Evolutionary conservation across 2,113 vertebrate genomes (phyloP).

Genomic region (Seriola rivoliana): DNA sequence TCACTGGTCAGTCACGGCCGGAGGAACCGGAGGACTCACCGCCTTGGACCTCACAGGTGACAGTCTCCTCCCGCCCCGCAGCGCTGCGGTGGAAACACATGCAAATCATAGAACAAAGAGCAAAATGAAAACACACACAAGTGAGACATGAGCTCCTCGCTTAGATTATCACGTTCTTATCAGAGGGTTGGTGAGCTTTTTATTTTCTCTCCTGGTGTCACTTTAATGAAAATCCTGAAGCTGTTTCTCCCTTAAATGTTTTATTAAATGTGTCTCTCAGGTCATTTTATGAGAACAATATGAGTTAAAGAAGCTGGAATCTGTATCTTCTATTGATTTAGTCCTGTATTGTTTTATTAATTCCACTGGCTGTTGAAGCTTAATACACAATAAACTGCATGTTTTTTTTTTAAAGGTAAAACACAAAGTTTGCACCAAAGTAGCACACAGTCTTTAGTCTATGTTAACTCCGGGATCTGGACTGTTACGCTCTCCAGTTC

Average conservation of each 20-base stretch:
- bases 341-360: not conserved
- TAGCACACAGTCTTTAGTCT: too few relatives aligned
- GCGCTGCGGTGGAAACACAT: slow-evolving; percentile 25
- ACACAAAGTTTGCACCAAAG: too few relatives aligned
- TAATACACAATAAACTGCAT: too few relatives aligned
- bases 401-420: too few relatives aligned
- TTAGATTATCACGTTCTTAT: not conserved
- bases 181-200: not conserved
- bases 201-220: not conserved
- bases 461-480: too few relatives aligned
- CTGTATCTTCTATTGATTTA: not conserved
- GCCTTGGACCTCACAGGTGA: slow-evolving; percentile 42
- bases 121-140: slow-evolving; percentile 2
- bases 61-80: not conserved
- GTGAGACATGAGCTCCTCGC: slow-evolving; percentile 28
- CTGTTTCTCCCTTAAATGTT: not conserved
- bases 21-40: not conserved
- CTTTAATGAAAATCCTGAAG: not conserved
- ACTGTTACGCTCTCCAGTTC: not conserved
- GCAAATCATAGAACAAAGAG: slow-evolving; percentile 60
- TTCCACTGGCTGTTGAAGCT: not conserved
- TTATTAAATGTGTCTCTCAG: not conserved
- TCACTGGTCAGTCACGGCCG: slow-evolving; percentile 25
- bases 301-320: not conserved
- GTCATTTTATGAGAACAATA: too few relatives aligned